phyloP scores from a whole-genome alignment of 2,888 invertebrate genomes.

The Gonocerus acuteangulatus region DNA sequence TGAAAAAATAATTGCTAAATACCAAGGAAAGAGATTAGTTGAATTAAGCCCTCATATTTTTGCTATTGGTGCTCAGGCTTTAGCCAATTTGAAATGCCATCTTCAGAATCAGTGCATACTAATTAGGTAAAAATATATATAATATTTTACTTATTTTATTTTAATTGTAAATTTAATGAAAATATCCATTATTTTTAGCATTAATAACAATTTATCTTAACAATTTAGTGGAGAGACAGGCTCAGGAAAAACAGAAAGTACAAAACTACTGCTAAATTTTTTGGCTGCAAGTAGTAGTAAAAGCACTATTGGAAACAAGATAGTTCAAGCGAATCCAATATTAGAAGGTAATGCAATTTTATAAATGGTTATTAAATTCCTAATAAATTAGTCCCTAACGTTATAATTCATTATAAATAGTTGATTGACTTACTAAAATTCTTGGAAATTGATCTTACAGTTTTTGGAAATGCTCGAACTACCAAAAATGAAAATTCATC shows the following conservation, averaged over 20 bases:
- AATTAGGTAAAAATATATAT: slow-evolving; percentile 62
- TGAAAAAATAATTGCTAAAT: slow-evolving; percentile 62
- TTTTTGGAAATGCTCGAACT: slow-evolving; percentile 87
- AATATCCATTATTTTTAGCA: slow-evolving; percentile 8
- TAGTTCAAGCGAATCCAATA: slow-evolving; percentile 74
- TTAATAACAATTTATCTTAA: slow-evolving; percentile 19
- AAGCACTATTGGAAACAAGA: slow-evolving; percentile 73
- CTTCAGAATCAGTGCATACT: slow-evolving; percentile 73
- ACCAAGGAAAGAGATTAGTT: slow-evolving; percentile 77
- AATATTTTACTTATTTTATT: neutral
- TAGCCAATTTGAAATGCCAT: slow-evolving; percentile 26
- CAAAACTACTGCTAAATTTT: slow-evolving; percentile 84
- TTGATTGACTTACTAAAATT: too few species aligned
- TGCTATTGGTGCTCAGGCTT: slow-evolving; percentile 41
- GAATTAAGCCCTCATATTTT: slow-evolving; percentile 86
- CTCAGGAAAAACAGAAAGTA: slow-evolving; percentile 87
- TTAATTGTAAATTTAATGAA: neutral
- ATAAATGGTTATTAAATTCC: neutral
- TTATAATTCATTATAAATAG: too few species aligned
- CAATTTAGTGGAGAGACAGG: slow-evolving; percentile 62
- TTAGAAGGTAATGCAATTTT: slow-evolving; percentile 50
- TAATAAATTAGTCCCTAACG: neutral
- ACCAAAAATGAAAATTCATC: slow-evolving; percentile 86
- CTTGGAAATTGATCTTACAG: slow-evolving; percentile 46
- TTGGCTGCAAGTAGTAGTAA: slow-evolving; percentile 75